Evolutionary conservation across 1,140 invertebrate genomes (phyloP), one percentile per base, ranked within the genome.

Genomic region (Nilaparvata lugens): DNA sequence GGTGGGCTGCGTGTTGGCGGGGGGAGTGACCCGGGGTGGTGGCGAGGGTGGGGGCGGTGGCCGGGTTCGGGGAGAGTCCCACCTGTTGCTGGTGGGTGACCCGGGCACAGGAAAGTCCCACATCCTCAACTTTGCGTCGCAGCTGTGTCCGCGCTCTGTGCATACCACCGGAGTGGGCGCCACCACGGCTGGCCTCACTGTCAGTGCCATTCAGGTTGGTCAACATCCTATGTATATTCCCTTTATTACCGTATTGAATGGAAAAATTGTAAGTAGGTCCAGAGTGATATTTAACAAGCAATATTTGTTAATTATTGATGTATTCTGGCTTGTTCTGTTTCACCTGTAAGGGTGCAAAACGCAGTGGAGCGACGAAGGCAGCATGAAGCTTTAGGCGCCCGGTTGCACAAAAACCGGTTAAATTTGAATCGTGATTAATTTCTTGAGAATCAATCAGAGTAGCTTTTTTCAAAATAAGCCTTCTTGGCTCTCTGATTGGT

Each of bases 61-160:
- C 16, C 67, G 73, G 64, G 75, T 85, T 1, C 69, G 91, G 64
- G 89, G 89, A 7, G 88, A 93, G 68, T 83, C 88, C 7, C 93
- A 97, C 78, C 75, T 95, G 65, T 73, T 97, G 54, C 71, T 97
- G 9, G 87, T 95, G 43, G 93, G 93, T 35, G 93, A 95, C 81
- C 93, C 93, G 64, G 92, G 91, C 64, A 88, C 85, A 16, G 93
- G 89, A 16, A 97, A 97, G 72, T 95, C 92, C 0, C 89, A 95
- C 72, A 79, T 97, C 51, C 75, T 97, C 52, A 84, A 87, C 64
- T 85, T 87, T 66, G 88, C 86, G 1, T 78, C 84, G 2, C 84
- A 84, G 72, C 73, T 95, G 40, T 84, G 83, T 24, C 79, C 85
- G 0, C 75, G 91, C 14, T 88, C 90, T 7, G 87, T 95, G 6